These are phyloP conservation scores for Onychomys arenicola DNA, from an alignment of 2,797 vertebrate genomes.

Conservation along the genomic window DNA sequence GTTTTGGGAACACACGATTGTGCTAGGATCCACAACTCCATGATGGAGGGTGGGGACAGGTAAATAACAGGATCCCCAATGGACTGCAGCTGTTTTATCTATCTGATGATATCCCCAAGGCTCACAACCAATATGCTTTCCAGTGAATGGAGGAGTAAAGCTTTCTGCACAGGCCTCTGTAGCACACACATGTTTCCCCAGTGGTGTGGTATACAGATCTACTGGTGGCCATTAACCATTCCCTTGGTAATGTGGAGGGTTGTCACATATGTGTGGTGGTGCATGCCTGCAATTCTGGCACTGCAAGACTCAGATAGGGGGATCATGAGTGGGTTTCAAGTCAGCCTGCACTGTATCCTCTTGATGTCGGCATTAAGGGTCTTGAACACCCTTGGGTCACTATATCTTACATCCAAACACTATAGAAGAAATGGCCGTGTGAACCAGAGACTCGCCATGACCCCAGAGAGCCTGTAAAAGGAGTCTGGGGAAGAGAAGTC, in stretches of 20 bases:
- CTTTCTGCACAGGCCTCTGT: not conserved
- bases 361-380: not conserved
- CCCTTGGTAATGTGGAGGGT: not conserved
- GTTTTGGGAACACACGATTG: not conserved
- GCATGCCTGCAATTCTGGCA: not conserved
- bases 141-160: not conserved
- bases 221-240: not conserved
- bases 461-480: slow-evolving; percentile 28
- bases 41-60: not conserved
- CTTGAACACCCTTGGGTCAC: not conserved
- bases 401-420: slow-evolving; percentile 6
- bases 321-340: not conserved
- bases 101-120: not conserved
- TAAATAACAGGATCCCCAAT: not conserved
- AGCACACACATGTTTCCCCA: not conserved
- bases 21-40: not conserved
- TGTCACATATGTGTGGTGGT: not conserved
- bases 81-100: slow-evolving; percentile 37
- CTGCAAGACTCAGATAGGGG: not conserved
- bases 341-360: not conserved
- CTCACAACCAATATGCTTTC: slow-evolving; percentile 2
- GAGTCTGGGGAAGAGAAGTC: not conserved
- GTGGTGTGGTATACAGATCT: not conserved
- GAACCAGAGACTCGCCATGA: not conserved
- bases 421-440: slow-evolving; percentile 24